Evolutionary conservation across 1,140 invertebrate species (phyloP).

Genomic region (Sitobion miscanthi): DNA sequence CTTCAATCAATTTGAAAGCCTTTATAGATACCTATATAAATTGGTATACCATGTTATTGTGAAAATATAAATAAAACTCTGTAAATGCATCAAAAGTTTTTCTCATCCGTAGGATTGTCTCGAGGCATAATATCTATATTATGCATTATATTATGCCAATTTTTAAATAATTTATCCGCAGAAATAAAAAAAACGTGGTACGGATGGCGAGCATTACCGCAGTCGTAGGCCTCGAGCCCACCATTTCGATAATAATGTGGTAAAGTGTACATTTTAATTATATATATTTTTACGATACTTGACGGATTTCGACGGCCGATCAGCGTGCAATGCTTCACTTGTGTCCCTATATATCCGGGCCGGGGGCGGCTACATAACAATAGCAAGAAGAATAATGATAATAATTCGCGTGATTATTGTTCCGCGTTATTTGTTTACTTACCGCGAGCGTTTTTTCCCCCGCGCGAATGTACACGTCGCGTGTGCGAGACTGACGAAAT

Average conservation of each 20-base stretch:
- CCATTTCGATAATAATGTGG: neutral
- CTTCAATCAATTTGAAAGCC: neutral
- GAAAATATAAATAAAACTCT: neutral
- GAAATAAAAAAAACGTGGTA: too few species aligned
- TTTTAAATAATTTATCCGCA: too few species aligned
- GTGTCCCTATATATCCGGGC: neutral
- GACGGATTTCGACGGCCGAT: neutral
- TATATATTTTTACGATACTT: neutral
- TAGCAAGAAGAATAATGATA: neutral
- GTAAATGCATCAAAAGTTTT: too few species aligned
- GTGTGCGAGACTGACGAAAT: neutral
- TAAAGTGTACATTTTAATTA: neutral
- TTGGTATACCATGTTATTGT: too few species aligned
- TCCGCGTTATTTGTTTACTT: constrained; percentile 12
- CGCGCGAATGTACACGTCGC: neutral
- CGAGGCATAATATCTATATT: too few species aligned
- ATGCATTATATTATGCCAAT: too few species aligned
- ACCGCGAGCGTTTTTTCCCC: neutral
- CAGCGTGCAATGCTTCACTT: neutral
- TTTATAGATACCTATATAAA: too few species aligned
- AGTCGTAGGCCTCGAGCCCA: too few species aligned
- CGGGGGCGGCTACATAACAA: constrained; percentile 19
- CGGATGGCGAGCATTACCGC: too few species aligned
- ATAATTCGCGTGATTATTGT: constrained; percentile 30
- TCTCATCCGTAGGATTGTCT: too few species aligned